phyloP scores from a whole-genome alignment of 2,888 invertebrate species.

The Drosophila gaucha region DNA sequence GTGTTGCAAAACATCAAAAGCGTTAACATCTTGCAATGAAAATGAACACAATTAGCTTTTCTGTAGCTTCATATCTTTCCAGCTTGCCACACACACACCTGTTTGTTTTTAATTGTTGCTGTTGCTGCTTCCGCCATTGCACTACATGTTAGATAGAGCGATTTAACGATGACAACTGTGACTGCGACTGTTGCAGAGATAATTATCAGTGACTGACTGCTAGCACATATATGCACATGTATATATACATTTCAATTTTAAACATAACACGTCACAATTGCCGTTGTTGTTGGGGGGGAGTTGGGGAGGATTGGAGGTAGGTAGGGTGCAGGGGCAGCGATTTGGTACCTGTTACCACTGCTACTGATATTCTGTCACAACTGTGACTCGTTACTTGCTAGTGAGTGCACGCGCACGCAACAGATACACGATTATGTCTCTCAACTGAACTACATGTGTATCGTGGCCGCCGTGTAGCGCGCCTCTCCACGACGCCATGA shows the following conservation, averaged over 20 bases:
- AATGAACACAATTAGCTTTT: no score
- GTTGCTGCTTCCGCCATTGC: no score
- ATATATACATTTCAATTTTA: neutral
- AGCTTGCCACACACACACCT: no score
- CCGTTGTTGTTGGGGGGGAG: neutral
- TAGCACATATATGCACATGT: neutral
- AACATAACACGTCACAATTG: conserved; percentile 2
- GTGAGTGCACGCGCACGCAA: conserved; percentile 35
- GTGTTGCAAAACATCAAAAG: no score
- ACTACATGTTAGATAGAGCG: neutral
- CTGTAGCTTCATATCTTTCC: no score
- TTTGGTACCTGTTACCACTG: conserved; percentile 18
- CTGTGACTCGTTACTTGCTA: conserved; percentile 13
- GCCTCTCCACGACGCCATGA: conserved; percentile 96
- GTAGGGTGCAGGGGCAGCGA: neutral
- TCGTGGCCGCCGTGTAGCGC: conserved; percentile 96
- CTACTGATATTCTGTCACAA: conserved; percentile 13
- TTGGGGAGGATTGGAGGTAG: neutral
- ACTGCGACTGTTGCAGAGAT: neutral
- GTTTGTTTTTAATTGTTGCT: neutral
- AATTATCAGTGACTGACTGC: neutral
- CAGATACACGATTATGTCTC: conserved; percentile 26
- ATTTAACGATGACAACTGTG: neutral
- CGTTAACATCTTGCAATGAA: no score
- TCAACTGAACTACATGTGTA: conserved; percentile 90